These are phyloP conservation scores for Latrodectus elegans DNA, from an alignment of 2,888 invertebrate species.

Conservation along the genomic window DNA sequence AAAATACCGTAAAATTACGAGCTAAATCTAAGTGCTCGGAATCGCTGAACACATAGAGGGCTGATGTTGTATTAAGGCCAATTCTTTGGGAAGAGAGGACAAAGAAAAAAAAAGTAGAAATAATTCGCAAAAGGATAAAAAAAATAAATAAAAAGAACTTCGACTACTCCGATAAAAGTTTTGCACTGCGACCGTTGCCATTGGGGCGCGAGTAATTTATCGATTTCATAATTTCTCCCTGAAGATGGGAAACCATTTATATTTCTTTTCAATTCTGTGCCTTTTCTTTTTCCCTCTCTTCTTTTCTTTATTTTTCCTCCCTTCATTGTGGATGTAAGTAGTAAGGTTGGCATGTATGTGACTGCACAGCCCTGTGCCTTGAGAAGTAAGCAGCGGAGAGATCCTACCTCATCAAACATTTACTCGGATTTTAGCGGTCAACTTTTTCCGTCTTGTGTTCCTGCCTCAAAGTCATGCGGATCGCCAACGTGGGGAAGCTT, in stretches of 20 bases:
- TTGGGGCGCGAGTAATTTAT: slow-evolving; percentile 61
- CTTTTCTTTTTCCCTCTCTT: not conserved
- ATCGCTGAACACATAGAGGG: slow-evolving; percentile 23
- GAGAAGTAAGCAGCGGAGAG: not conserved
- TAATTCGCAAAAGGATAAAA: slow-evolving; percentile 9
- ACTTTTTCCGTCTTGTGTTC: slow-evolving; percentile 21
- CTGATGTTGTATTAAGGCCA: slow-evolving; percentile 26
- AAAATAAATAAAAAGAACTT: slow-evolving; percentile 34
- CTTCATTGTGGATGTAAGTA: slow-evolving; percentile 51
- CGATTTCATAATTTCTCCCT: slow-evolving; percentile 65
- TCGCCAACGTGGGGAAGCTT: slow-evolving; percentile 8
- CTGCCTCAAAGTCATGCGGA: slow-evolving; percentile 45
- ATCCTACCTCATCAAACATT: slow-evolving; percentile 56
- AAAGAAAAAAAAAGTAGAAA: slow-evolving; percentile 9
- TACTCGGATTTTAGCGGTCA: slow-evolving; percentile 60
- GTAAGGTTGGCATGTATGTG: slow-evolving; percentile 14
- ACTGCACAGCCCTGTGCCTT: slow-evolving; percentile 5
- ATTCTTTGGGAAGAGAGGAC: slow-evolving; percentile 6
- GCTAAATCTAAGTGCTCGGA: slow-evolving; percentile 48
- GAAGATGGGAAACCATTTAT: slow-evolving; percentile 63
- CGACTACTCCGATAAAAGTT: slow-evolving; percentile 61
- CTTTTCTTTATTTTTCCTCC: not conserved
- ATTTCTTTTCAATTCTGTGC: slow-evolving; percentile 65
- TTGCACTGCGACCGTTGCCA: slow-evolving; percentile 56
- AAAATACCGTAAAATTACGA: slow-evolving; percentile 50